phyloP scores from a whole-genome alignment of 2,888 invertebrate species.

The Sesia apiformis region DNA sequence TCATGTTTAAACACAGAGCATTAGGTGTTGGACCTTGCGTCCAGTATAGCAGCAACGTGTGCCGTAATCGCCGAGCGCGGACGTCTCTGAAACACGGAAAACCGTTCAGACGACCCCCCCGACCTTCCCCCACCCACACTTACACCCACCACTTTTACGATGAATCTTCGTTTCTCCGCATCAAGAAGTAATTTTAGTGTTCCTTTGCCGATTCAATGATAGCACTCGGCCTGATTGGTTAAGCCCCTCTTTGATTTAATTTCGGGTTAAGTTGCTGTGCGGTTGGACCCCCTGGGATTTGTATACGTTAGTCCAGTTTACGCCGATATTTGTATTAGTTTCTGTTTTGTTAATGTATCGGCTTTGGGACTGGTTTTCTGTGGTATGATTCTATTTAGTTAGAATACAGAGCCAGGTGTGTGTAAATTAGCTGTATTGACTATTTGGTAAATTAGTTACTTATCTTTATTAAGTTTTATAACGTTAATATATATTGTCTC shows the following conservation, averaged over 20 bases:
- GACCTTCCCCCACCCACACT: slow-evolving; percentile 15
- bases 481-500: too few species aligned
- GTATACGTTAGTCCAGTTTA: slow-evolving; percentile 31
- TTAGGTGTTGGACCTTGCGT: slow-evolving; percentile 50
- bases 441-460: too few species aligned
- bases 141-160: slow-evolving; percentile 68
- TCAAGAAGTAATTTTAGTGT: slow-evolving; percentile 75
- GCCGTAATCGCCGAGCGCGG: slow-evolving; percentile 63
- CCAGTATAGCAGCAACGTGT: slow-evolving; percentile 53
- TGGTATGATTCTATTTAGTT: neutral
- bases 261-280: slow-evolving; percentile 69
- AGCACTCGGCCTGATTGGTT: slow-evolving; percentile 73
- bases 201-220: slow-evolving; percentile 74
- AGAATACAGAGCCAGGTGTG: neutral
- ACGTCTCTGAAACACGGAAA: slow-evolving; percentile 70
- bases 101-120: slow-evolving; percentile 64
- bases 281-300: slow-evolving; percentile 57
- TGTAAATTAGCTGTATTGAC: too few species aligned
- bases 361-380: slow-evolving; percentile 12
- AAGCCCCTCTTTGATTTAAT: slow-evolving; percentile 74
- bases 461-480: too few species aligned
- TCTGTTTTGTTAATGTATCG: slow-evolving; percentile 30
- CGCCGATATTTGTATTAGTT: slow-evolving; percentile 37
- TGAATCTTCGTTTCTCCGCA: slow-evolving; percentile 75
- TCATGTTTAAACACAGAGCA: slow-evolving; percentile 66